Base-by-base conservation (phyloP, 2,888 invertebrate species). In the Callosobruchus maculatus region DNA sequence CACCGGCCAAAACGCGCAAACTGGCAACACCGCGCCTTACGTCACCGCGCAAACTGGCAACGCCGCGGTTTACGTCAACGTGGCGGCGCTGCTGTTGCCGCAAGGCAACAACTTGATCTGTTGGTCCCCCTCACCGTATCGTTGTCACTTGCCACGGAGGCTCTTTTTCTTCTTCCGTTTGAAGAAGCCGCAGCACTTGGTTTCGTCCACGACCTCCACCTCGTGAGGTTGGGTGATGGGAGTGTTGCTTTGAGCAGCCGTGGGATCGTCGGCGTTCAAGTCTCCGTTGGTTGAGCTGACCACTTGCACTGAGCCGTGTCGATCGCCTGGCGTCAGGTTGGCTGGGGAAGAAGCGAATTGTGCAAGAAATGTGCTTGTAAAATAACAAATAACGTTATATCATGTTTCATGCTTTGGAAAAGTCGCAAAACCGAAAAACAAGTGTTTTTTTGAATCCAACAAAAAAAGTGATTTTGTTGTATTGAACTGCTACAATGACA, bases 101-200 rank as follows among this genome's bases (percentile, higher is more conserved):
- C 86, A 87, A 79, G 86, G 87, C 83, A 87, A 84, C 82, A 87
- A 83, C 77, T 86, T 87, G 80, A 87, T 84, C 80, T 87, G 87
- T 84, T 87, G 87, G 84, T 87, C 87, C 75, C 87, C 87, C 82
- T 87, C 87, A 82, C 87, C 87, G 82, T 86, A 87, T 83, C 87
- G 87, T 85, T 87, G 87, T 87, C 87, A 87, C 87, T 87, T 87
- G 77, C 86, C 85, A 78, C 87, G 84, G 76, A 85, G 84, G 74
- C 71, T 71, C 30, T 71, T 71, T 26, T 71, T 71, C 67, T 98
- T 98, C 95, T 97, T 97, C 89, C 97, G 94, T 90, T 97, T 97
- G 92, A 97, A 97, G 93, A 98, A 98, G 90, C 97, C 98, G 90
- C 98, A 98, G 92, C 98, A 98, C 84, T 68, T 97, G 91, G 97